These are phyloP conservation scores for Ectemnius continuus DNA, from an alignment of 2,888 invertebrate genomes.

Conservation along the genomic window DNA sequence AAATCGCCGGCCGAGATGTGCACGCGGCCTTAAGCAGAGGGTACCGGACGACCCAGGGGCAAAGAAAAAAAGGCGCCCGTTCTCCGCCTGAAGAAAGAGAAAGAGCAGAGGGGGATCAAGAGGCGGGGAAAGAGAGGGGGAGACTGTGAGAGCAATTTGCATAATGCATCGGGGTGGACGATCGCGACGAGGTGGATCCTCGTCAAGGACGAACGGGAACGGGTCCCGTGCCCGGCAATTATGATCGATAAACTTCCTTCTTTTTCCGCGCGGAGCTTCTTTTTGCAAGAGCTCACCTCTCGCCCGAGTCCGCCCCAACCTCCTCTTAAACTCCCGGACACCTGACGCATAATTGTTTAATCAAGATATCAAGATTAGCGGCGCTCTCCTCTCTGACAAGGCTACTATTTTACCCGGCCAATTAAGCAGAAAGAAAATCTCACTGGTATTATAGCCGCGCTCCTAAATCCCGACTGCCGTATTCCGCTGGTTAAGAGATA, in stretches of 20 bases:
- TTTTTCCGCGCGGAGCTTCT: slow-evolving; percentile 28
- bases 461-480: too few relatives aligned
- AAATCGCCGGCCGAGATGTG: slow-evolving; percentile 9
- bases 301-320: too few relatives aligned
- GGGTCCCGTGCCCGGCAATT: slow-evolving; percentile 54
- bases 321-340: too few relatives aligned
- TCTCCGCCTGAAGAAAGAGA: slow-evolving; percentile 12
- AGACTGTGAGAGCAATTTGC: slow-evolving; percentile 50
- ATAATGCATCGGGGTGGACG: slow-evolving; percentile 60
- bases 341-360: too few relatives aligned
- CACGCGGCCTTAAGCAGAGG: slow-evolving; percentile 15
- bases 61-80: neutral
- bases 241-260: slow-evolving; percentile 59
- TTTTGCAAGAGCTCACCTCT: too few relatives aligned
- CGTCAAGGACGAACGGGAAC: slow-evolving; percentile 52
- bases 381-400: too few relatives aligned
- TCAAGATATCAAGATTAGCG: too few relatives aligned
- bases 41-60: slow-evolving; percentile 7
- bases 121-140: neutral
- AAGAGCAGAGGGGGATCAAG: slow-evolving; percentile 21
- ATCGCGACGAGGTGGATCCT: slow-evolving; percentile 48
- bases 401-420: too few relatives aligned
- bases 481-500: too few relatives aligned
- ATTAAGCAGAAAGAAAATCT: too few relatives aligned
- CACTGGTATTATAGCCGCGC: too few relatives aligned